Evolutionary conservation across 2,888 invertebrate species (phyloP).

Genomic region (Sericinus montela): DNA sequence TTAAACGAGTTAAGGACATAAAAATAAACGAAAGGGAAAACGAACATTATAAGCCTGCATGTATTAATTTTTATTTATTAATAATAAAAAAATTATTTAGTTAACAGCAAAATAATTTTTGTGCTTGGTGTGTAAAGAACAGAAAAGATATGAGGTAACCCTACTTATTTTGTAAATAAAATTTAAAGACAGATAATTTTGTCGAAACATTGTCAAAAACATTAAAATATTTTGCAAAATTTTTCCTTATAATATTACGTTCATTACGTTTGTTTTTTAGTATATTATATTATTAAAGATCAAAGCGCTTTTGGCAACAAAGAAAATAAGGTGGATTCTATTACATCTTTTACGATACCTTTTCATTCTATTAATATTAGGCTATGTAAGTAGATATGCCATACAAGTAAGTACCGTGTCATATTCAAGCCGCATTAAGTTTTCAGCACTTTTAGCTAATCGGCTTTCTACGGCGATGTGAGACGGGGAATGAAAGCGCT

Average conservation of each 20-base stretch:
- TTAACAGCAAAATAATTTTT: too few species aligned
- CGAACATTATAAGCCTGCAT: slow-evolving; percentile 30
- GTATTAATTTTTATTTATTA: too few species aligned
- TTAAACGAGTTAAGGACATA: slow-evolving; percentile 63
- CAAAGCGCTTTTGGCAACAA: slow-evolving; percentile 2
- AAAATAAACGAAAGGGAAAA: slow-evolving; percentile 52
- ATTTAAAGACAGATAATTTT: too few species aligned
- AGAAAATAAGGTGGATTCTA: slow-evolving; percentile 5
- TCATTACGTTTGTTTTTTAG: too few species aligned
- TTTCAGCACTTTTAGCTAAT: slow-evolving; percentile 67
- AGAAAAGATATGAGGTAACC: too few species aligned
- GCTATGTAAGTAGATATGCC: slow-evolving; percentile 4
- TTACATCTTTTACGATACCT: slow-evolving; percentile 10
- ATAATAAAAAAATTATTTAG: too few species aligned
- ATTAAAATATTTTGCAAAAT: too few species aligned
- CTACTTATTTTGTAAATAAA: too few species aligned
- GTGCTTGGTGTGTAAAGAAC: too few species aligned
- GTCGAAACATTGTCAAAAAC: too few species aligned
- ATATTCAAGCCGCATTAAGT: slow-evolving; percentile 61
- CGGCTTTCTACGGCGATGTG: slow-evolving; percentile 52
- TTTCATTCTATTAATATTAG: slow-evolving; percentile 2
- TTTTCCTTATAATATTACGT: too few species aligned
- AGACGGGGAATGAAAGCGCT: slow-evolving; percentile 61
- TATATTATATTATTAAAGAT: slow-evolving; percentile 6
- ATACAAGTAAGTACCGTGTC: slow-evolving; percentile 23